These are phyloP conservation scores for Amblyjoppa fuscipennis DNA, from an alignment of 2,888 invertebrate species.

Conservation along the genomic window DNA sequence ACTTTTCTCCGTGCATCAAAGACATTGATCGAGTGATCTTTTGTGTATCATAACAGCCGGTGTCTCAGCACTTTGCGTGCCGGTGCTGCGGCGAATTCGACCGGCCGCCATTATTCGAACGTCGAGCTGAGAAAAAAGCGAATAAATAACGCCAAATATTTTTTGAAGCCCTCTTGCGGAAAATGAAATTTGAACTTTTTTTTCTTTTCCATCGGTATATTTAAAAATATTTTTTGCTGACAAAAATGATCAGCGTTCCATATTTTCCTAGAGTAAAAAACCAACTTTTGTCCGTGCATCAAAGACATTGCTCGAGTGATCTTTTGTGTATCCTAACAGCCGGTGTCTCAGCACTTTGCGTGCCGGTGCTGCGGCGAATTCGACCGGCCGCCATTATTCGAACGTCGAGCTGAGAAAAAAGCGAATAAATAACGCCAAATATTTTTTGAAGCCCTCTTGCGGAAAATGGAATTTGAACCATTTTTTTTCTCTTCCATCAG, in stretches of 20 bases:
- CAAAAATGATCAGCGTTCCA: no score
- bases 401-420: slow-evolving; percentile 45
- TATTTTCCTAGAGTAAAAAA: no score
- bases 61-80: slow-evolving; percentile 32
- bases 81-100: slow-evolving; percentile 9
- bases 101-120: slow-evolving; percentile 58
- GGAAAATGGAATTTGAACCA: neutral
- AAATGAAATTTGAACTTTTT: neutral
- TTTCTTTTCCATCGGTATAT: neutral
- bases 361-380: slow-evolving; percentile 16
- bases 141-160: slow-evolving; percentile 2
- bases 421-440: slow-evolving; percentile 7
- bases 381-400: slow-evolving; percentile 58
- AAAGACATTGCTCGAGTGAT: neutral
- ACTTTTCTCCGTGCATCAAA: no score
- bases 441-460: neutral
- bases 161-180: neutral
- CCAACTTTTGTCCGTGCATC: no score
- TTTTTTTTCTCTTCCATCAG: neutral
- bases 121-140: slow-evolving; percentile 43
- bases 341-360: slow-evolving; percentile 31
- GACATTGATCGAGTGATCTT: neutral
- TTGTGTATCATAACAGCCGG: slow-evolving; percentile 19
- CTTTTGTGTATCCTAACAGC: slow-evolving; percentile 14
- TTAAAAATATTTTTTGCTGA: no score